Evolutionary conservation across 2,888 invertebrate species (phyloP), one percentile per base, ranked within the genome.

Genomic region (Byasa hedistus): DNA sequence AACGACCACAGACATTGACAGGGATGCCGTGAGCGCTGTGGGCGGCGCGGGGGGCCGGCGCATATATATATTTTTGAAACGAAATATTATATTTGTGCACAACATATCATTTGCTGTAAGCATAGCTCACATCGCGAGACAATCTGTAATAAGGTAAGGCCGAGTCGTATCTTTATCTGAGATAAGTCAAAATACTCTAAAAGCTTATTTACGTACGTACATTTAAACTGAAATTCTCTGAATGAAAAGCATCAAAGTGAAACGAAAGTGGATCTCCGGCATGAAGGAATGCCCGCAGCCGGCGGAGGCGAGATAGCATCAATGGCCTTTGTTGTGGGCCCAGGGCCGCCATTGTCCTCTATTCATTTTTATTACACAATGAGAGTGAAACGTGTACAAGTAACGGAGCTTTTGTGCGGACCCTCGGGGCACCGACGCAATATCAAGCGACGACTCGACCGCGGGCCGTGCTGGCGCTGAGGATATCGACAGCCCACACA

Each of bases 1-100:
- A 7, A 32, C 10, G 10, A 32, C 10, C 15, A 39, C 57, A 65
- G 60, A 66, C 63, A 66, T 65, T 69, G 75, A 76, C 80, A 79
- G 15, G 76, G 78, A 79, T 5, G 8, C 32, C 7, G 32, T 10
- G 32, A 10, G 8, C 32, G 32, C 32, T 32, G 32, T n/a, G n/a
- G n/a, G n/a, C n/a, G n/a, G n/a, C n/a, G n/a, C n/a, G n/a, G n/a
- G n/a, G n/a, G n/a, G n/a, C n/a, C n/a, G n/a, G n/a, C n/a, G n/a
- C n/a, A n/a, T 32, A 32, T 5, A 8, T 32, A 32, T 10, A 32
- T 7, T 8, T 32, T 32, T 32, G 8, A 32, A 7, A n/a, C n/a
- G n/a, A n/a, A n/a, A n/a, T n/a, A n/a, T n/a, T n/a, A n/a, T n/a
- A n/a, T n/a, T n/a, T n/a, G n/a, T n/a, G n/a, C 32, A 32, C 10